These are phyloP conservation scores for Aphidius colemani DNA, from an alignment of 2,888 invertebrate genomes.

Conservation along the genomic window DNA sequence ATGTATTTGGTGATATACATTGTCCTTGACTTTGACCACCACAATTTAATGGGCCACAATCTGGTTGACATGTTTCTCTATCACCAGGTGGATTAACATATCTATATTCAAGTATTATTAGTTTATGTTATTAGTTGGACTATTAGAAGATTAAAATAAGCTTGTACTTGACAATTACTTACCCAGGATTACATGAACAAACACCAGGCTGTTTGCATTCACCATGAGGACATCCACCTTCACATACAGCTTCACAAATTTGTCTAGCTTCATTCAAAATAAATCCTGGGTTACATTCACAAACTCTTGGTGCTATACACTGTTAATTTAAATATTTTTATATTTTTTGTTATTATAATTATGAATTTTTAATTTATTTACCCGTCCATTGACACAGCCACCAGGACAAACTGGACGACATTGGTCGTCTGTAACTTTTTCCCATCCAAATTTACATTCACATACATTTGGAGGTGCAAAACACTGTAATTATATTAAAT, in stretches of 20 bases:
- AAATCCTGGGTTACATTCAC: conserved; percentile 51
- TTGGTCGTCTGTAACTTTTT: conserved; percentile 56
- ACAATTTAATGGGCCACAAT: conserved; percentile 44
- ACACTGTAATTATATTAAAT: conserved; percentile 44
- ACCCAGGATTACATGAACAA: conserved; percentile 52
- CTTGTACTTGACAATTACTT: conserved; percentile 15
- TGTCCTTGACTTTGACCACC: conserved; percentile 31
- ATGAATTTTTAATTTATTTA: too few relatives aligned
- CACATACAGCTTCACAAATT: conserved; percentile 51
- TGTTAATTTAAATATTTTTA: conserved; percentile 28
- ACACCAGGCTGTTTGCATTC: conserved; percentile 50
- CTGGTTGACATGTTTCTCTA: conserved; percentile 45
- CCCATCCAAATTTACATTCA: conserved; percentile 64
- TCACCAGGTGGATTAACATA: conserved; percentile 47
- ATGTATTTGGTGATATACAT: conserved; percentile 47
- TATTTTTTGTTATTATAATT: too few relatives aligned
- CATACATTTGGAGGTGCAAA: conserved; percentile 64
- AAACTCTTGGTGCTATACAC: conserved; percentile 49
- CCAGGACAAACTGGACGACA: conserved; percentile 60
- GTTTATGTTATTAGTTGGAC: background rate
- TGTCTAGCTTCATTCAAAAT: conserved; percentile 41
- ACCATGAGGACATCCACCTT: conserved; percentile 54
- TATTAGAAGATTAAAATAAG: background rate
- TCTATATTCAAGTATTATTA: conserved; percentile 34
- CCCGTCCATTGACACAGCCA: conserved; percentile 49